Conservation (phyloP, 2,888 invertebrate genomes). For the Trimorus sp. region DNA sequence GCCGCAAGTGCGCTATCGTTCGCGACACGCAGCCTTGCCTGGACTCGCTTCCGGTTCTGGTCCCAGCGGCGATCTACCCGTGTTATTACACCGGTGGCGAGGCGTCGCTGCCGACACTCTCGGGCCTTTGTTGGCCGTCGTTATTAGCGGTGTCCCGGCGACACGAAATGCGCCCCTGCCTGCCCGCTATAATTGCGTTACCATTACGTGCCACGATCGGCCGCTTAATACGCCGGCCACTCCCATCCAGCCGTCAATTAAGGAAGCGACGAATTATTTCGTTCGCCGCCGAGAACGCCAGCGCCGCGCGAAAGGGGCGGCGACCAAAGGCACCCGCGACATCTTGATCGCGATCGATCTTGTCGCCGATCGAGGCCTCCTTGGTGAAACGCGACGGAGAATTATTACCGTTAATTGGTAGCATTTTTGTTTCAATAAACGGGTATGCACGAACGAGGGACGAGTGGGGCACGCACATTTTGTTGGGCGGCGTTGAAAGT, state of each 20-base stretch:
- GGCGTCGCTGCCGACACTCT: slow-evolving; percentile 62
- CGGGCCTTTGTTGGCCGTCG: slow-evolving; percentile 55
- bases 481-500: too few species aligned
- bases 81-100: slow-evolving; percentile 58
- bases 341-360: slow-evolving; percentile 45
- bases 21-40: slow-evolving; percentile 65
- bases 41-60: slow-evolving; percentile 59
- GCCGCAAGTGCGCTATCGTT: slow-evolving; percentile 55
- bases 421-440: too few species aligned
- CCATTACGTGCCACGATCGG: slow-evolving; percentile 64
- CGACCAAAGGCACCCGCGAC: slow-evolving; percentile 21
- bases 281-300: slow-evolving; percentile 33
- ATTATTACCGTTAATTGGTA: too few species aligned
- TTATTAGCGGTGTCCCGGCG: slow-evolving; percentile 61
- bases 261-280: slow-evolving; percentile 65
- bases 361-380: background rate
- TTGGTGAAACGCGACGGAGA: too few species aligned
- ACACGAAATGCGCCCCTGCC: slow-evolving; percentile 56
- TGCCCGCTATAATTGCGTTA: slow-evolving; percentile 60
- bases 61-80: slow-evolving; percentile 42
- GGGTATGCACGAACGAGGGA: too few species aligned
- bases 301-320: slow-evolving; percentile 43
- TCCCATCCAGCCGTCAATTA: slow-evolving; percentile 57
- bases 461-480: too few species aligned
- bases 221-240: slow-evolving; percentile 56